A percentile compares a stretch with the other conserved stretches of the same genome.
These are phyloP conservation scores for Melanotaenia nigrans DNA, from an alignment of 2,797 vertebrate genomes.

Conservation along the genomic window DNA sequence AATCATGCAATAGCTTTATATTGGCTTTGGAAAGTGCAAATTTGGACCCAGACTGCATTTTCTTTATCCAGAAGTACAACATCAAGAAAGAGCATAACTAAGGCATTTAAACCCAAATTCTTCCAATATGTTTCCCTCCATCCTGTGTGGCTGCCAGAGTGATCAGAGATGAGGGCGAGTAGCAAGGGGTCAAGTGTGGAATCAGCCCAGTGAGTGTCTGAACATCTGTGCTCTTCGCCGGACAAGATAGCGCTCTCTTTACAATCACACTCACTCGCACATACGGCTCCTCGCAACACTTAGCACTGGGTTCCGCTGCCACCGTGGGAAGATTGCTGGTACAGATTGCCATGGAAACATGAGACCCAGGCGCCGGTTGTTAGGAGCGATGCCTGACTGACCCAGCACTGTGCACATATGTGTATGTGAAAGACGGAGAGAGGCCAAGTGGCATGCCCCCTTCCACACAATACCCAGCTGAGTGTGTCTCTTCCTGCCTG, in stretches of 20 bases:
- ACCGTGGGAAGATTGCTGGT: constrained; percentile 83
- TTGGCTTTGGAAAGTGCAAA: not conserved
- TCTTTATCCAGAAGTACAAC: not conserved
- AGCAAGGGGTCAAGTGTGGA: constrained; percentile 75
- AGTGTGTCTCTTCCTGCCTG: constrained; percentile 78
- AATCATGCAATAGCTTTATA: not conserved
- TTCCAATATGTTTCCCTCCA: not conserved
- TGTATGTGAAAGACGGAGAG: constrained; percentile 66
- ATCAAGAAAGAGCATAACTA: not conserved
- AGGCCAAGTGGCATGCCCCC: constrained; percentile 75
- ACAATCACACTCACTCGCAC: constrained; percentile 21
- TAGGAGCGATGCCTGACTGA: constrained; percentile 69
- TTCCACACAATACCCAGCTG: constrained; percentile 78
- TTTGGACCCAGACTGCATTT: not conserved
- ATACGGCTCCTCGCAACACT: constrained; percentile 42
- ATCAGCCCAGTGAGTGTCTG: constrained; percentile 78
- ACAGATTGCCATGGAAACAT: constrained; percentile 79
- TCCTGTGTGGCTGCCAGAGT: constrained; percentile 7
- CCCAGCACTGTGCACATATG: constrained; percentile 70
- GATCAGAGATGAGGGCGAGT: constrained; percentile 44
- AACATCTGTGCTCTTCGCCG: constrained; percentile 78
- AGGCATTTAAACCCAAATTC: not conserved
- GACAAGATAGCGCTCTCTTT: constrained; percentile 65
- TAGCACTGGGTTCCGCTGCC: constrained; percentile 61
- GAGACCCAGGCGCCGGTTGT: constrained; percentile 77